These are phyloP conservation scores for Ichneumoninae sp. DNA, from an alignment of 2,888 invertebrate species.

Conservation along the genomic window DNA sequence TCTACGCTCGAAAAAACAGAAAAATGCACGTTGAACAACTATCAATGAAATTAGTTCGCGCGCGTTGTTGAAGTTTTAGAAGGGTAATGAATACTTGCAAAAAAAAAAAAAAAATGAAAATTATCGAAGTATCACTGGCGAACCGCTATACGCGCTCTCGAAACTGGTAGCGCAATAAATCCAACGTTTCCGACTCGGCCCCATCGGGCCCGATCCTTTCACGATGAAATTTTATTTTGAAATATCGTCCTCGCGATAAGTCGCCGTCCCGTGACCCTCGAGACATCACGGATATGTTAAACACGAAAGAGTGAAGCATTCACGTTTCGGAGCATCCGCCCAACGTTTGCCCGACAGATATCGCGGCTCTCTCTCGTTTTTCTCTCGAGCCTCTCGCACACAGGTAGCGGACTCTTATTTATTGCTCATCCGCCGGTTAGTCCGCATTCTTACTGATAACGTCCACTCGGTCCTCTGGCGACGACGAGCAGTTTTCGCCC, in stretches of 20 bases:
- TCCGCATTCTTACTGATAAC: slow-evolving; percentile 76
- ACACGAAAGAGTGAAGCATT: slow-evolving; percentile 56
- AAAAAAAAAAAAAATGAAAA: neutral
- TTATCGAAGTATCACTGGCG: slow-evolving; percentile 11
- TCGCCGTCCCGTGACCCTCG: slow-evolving; percentile 7
- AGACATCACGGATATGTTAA: slow-evolving; percentile 50
- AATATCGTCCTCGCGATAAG: slow-evolving; percentile 39
- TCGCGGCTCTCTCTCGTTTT: slow-evolving; percentile 26
- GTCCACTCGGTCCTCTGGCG: slow-evolving; percentile 55
- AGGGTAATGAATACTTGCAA: neutral
- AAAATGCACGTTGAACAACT: neutral
- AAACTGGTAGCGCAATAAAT: slow-evolving; percentile 30
- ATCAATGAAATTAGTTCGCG: neutral
- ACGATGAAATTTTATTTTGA: slow-evolving; percentile 35
- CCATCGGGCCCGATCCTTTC: slow-evolving; percentile 11
- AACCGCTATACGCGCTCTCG: slow-evolving; percentile 12
- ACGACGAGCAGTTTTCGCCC: slow-evolving; percentile 67
- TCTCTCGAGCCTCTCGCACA: slow-evolving; percentile 47
- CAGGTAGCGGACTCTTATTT: slow-evolving; percentile 72
- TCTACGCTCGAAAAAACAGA: too few relatives aligned
- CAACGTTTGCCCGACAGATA: slow-evolving; percentile 65
- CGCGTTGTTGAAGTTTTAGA: neutral
- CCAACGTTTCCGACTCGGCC: neutral
- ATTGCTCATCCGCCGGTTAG: slow-evolving; percentile 72
- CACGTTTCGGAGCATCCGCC: slow-evolving; percentile 23